phyloP scores from a whole-genome alignment of 1,140 invertebrate genomes.

The Carcinoscorpius rotundicauda region DNA sequence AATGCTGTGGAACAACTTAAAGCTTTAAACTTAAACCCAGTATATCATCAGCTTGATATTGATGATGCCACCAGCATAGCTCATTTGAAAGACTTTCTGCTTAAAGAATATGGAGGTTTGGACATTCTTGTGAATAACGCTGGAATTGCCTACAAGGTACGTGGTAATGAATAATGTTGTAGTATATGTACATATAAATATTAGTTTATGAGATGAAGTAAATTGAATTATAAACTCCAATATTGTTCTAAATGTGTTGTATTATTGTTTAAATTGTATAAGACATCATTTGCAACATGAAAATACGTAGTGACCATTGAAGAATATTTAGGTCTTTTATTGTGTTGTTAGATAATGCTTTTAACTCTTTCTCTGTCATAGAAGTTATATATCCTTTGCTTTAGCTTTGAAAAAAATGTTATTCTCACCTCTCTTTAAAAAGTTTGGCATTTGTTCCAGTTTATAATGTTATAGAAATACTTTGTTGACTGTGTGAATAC shows the following conservation, averaged over 20 bases:
- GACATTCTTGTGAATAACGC: conserved; percentile 76
- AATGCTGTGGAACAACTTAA: conserved; percentile 42
- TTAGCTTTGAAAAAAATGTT: no score
- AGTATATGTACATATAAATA: not conserved
- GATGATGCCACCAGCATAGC: conserved; percentile 44
- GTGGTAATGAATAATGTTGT: no score
- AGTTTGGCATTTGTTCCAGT: not conserved
- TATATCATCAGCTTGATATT: conserved; percentile 56
- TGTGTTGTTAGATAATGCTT: no score
- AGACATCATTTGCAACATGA: no score
- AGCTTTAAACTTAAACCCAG: conserved; percentile 38
- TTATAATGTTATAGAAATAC: not conserved
- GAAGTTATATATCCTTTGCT: no score
- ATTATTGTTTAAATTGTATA: not conserved
- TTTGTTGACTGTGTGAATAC: not conserved
- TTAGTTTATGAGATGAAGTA: not conserved
- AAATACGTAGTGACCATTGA: no score
- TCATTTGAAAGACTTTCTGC: conserved; percentile 44
- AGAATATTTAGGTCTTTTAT: not conserved
- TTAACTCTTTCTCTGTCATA: no score
- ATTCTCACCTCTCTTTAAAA: no score
- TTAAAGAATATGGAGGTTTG: conserved; percentile 52
- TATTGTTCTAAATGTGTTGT: not conserved
- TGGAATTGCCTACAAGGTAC: conserved; percentile 49
- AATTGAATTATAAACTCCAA: not conserved